Evolutionary conservation across 2,888 invertebrate species (phyloP), one percentile per base, ranked within the genome.

Genomic region (Agriotes lineatus): DNA sequence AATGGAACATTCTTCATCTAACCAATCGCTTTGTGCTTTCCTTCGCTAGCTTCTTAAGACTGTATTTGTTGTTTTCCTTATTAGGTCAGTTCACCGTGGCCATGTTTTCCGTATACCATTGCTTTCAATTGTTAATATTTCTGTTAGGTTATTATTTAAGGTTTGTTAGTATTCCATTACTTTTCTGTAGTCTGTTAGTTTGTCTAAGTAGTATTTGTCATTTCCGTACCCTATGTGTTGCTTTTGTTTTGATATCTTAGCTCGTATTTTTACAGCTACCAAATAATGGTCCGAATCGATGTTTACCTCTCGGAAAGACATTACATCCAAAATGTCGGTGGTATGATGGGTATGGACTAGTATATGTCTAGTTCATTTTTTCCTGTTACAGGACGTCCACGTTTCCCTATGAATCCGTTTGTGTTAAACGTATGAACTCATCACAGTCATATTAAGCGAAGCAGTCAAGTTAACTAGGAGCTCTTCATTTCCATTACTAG

Each of bases 221-320:
- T 44, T 42, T 62, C 9, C 54, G 12, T 7, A 16, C 33, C 44
- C 22, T 37, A 19, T 35, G 6, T 35, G 14, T 62, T 42, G 37
- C n/a, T n/a, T 37, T 37, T 37, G 37, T 37, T 10, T 37, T 6
- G 37, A 37, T 54, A 62, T 54, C 7, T 7, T 25, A 25, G 25
- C 25, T 12, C 48, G 25, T 18, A 48, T 14, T 54, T 62, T 50
- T 20, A 37, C 50, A 12, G n/a, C 39, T 30, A 37, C 20, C 30
- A 63, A 18, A 18, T 63, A 63, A 18, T 63, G 30, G n/a, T 63
- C 56, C 14, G 39, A 54, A 12, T 39, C 39, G 14, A 62, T 35
- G 57, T 62, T 50, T n/a, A 44, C 44, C 20, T 42, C 20, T 56
- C 63, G n/a, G n/a, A 35, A 19, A 7, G 50, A 6, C 14, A 16